Conservation (phyloP, 1,140 invertebrate genomes). For the Nasonia vitripennis region DNA sequence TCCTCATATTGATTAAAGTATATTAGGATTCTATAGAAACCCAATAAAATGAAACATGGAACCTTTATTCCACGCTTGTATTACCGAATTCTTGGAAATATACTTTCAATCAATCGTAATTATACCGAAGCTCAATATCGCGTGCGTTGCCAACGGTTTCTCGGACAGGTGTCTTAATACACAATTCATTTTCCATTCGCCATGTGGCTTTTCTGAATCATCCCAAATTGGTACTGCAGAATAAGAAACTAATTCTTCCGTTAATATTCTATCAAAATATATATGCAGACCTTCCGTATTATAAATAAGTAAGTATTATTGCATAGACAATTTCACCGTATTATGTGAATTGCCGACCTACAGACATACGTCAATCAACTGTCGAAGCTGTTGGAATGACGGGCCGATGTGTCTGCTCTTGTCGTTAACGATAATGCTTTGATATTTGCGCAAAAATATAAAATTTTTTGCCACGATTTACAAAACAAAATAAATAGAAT, state of each 20-base stretch:
- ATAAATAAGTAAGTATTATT: too few species aligned
- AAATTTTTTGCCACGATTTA: too few species aligned
- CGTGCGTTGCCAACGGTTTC: neutral
- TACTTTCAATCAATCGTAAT: neutral
- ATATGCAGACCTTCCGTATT: too few species aligned
- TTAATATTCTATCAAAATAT: too few species aligned
- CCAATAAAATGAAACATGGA: neutral
- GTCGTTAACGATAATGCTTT: too few species aligned
- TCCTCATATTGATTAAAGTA: neutral
- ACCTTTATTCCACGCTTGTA: neutral
- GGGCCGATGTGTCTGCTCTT: too few species aligned
- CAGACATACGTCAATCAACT: too few species aligned
- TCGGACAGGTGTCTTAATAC: neutral
- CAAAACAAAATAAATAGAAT: too few species aligned
- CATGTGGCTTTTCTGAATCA: neutral
- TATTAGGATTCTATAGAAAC: neutral
- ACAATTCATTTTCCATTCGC: neutral
- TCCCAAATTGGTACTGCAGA: neutral
- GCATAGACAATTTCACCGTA: too few species aligned
- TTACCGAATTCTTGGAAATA: neutral
- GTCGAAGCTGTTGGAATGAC: neutral
- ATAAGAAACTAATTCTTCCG: too few species aligned
- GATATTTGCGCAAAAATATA: too few species aligned
- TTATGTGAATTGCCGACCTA: too few species aligned
- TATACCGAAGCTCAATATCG: neutral